phyloP scores from a whole-genome alignment of 2,113 vertebrate genomes.

The Xiphophorus couchianus region DNA sequence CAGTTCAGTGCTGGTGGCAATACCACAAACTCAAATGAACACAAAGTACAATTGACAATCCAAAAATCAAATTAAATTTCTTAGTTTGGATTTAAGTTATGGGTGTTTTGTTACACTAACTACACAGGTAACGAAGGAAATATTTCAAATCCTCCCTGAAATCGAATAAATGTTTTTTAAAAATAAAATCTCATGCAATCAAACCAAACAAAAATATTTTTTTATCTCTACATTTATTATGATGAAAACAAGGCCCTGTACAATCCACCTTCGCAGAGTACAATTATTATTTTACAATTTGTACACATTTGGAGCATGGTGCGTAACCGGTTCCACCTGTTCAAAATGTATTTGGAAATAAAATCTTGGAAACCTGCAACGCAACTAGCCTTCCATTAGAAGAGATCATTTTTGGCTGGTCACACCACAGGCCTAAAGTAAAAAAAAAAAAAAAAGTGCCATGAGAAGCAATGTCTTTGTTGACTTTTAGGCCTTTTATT shows the following conservation, averaged over 20 bases:
- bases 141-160: background rate
- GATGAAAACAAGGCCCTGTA: conserved; percentile 99
- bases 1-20: no score
- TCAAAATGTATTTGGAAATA: conserved; percentile 81
- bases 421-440: conserved; percentile 76
- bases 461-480: conserved; percentile 57
- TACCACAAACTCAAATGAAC: no score
- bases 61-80: no score
- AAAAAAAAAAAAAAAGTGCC: conserved; percentile 41
- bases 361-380: conserved; percentile 82
- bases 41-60: no score
- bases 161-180: no score
- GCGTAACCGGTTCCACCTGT: conserved; percentile 77
- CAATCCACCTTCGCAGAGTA: conserved; percentile 97
- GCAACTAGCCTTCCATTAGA: conserved; percentile 79
- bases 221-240: conserved; percentile 93
- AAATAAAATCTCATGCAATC: no score
- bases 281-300: conserved; percentile 99
- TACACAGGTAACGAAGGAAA: background rate
- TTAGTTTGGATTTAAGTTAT: no score
- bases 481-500: conserved; percentile 49
- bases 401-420: conserved; percentile 72
- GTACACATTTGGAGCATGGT: conserved; percentile 91
- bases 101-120: no score
- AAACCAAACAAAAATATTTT: background rate